phyloP scores from a whole-genome alignment of 2,113 vertebrate genomes.

The Notothenia coriiceps region DNA sequence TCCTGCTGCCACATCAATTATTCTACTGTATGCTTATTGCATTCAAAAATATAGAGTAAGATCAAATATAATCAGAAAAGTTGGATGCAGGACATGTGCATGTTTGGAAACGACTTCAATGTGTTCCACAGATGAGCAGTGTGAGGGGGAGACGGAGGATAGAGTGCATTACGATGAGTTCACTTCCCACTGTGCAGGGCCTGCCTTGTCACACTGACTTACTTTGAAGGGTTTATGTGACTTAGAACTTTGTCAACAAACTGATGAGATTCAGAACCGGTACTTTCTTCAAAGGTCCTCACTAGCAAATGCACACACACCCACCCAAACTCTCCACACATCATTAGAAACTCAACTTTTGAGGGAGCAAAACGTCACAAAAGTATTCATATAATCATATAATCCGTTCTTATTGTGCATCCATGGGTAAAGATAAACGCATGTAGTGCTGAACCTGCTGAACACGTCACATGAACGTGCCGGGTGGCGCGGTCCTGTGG shows the following conservation, averaged over 20 bases:
- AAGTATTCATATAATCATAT: too few species aligned
- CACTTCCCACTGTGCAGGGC: conserved; percentile 4
- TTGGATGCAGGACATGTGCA: neutral
- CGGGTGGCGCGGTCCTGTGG: too few species aligned
- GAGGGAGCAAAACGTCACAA: too few species aligned
- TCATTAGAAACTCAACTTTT: neutral
- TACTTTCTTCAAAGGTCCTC: neutral
- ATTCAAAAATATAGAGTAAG: neutral
- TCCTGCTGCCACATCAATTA: neutral
- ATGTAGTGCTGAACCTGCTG: too few species aligned
- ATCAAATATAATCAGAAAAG: neutral
- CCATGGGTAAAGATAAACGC: too few species aligned
- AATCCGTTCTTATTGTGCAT: too few species aligned
- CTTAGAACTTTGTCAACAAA: neutral
- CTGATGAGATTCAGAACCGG: conserved; percentile 7
- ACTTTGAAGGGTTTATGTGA: conserved; percentile 24
- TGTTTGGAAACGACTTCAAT: neutral
- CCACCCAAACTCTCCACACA: neutral
- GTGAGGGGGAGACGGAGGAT: neutral
- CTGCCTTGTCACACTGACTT: conserved; percentile 27
- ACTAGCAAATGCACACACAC: too few species aligned
- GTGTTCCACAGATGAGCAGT: conserved; percentile 14
- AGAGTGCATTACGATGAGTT: conserved; percentile 28
- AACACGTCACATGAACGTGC: too few species aligned
- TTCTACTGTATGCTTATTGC: neutral